Evolutionary conservation across 2,888 invertebrate species (phyloP).

Genomic region (Halictus quadricinctus): DNA sequence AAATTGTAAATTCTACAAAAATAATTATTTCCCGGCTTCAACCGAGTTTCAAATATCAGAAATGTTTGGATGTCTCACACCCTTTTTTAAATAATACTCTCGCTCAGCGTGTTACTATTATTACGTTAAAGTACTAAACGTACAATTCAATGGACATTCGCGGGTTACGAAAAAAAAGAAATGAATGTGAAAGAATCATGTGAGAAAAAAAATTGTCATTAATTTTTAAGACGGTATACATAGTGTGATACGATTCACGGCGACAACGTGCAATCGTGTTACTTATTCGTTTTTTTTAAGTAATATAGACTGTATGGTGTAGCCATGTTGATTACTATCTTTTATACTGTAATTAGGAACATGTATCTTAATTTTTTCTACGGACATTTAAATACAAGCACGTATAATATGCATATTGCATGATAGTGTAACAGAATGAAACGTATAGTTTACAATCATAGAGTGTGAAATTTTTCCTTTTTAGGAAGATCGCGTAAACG

Average conservation of each 20-base stretch:
- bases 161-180: not conserved
- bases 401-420: constrained; percentile 29
- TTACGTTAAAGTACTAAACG: not conserved
- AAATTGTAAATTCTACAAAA: too few species aligned
- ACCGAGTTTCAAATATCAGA: not conserved
- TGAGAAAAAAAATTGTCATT: constrained; percentile 15
- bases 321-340: constrained; percentile 27
- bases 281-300: constrained; percentile 29
- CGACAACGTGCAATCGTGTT: constrained; percentile 36
- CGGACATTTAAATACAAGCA: constrained; percentile 33
- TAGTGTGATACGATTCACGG: constrained; percentile 45
- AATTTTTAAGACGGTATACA: constrained; percentile 14
- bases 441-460: constrained; percentile 6
- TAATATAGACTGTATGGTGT: constrained; percentile 27
- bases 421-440: constrained; percentile 15
- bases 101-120: not conserved
- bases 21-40: not conserved
- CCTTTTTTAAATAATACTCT: constrained; percentile 22
- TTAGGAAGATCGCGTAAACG: not conserved
- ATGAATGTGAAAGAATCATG: not conserved
- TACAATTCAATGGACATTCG: not conserved
- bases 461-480: constrained; percentile 6
- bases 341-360: constrained; percentile 42
- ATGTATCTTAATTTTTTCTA: constrained; percentile 34
- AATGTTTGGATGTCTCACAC: not conserved